These are phyloP conservation scores for Mareca penelope DNA, from an alignment of 2,797 vertebrate genomes.

Conservation along the genomic window DNA sequence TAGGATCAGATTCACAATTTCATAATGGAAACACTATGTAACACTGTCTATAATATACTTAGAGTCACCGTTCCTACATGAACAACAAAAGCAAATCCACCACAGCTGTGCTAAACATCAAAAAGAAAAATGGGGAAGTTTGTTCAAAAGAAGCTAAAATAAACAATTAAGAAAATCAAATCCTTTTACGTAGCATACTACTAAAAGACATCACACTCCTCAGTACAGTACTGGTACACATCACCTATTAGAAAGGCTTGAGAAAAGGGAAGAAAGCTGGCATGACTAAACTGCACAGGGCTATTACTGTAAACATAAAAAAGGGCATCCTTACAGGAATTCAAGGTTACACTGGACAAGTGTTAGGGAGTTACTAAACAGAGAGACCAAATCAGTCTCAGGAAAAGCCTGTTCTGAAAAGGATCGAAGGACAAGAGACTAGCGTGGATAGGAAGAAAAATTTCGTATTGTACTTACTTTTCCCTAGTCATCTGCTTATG, in stretches of 20 bases:
- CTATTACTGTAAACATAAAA: background rate
- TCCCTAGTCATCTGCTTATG: background rate
- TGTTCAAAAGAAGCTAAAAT: background rate
- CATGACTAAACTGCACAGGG: background rate
- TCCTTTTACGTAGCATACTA: background rate
- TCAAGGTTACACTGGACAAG: background rate
- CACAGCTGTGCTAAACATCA: background rate
- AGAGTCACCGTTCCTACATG: background rate
- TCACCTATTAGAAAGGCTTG: background rate
- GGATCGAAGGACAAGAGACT: background rate
- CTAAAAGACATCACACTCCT: background rate
- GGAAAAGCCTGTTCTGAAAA: background rate
- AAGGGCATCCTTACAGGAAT: background rate
- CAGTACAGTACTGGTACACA: background rate
- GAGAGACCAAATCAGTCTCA: background rate
- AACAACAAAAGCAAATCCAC: background rate
- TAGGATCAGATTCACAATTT: slow-evolving; percentile 56
- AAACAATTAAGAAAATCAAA: background rate
- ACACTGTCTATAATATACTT: slow-evolving; percentile 9
- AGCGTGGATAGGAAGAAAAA: background rate
- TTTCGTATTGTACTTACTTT: background rate
- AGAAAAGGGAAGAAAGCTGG: background rate
- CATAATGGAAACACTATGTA: slow-evolving; percentile 45
- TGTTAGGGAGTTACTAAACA: background rate
- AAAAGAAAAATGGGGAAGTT: background rate